phyloP scores from a whole-genome alignment of 2,888 invertebrate genomes.

The Girardia tigrina region DNA sequence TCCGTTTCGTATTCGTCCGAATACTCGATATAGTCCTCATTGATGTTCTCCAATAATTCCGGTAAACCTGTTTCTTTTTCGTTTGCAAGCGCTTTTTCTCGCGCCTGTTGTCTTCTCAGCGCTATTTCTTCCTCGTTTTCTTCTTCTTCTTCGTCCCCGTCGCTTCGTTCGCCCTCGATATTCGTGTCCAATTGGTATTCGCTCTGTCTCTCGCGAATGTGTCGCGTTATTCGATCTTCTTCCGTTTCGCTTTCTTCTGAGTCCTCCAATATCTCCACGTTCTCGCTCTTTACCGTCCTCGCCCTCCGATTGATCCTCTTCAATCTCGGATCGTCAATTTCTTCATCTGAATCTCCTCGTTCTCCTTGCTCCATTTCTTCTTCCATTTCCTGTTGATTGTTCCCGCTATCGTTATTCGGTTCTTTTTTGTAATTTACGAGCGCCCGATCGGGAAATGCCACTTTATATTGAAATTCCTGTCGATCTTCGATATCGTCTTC shows the following conservation, averaged over 20 bases:
- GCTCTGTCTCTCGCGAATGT: constrained; percentile 37
- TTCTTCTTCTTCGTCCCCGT: constrained; percentile 45
- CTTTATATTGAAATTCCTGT: background rate
- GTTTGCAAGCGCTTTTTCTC: constrained; percentile 36
- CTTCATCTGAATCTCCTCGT: constrained; percentile 33
- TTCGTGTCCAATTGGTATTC: constrained; percentile 53
- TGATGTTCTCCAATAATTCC: constrained; percentile 51
- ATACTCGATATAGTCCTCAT: constrained; percentile 59
- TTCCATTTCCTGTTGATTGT: too few species aligned
- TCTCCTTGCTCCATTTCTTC: constrained; percentile 35
- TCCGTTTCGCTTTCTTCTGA: constrained; percentile 52
- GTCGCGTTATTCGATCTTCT: constrained; percentile 40
- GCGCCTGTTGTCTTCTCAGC: constrained; percentile 38
- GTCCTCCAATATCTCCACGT: constrained; percentile 65
- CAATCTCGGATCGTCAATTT: constrained; percentile 34
- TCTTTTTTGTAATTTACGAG: constrained; percentile 9
- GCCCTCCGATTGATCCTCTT: background rate
- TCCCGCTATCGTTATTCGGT: constrained; percentile 33
- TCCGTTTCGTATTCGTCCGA: constrained; percentile 55
- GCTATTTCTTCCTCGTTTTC: constrained; percentile 40
- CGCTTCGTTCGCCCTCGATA: constrained; percentile 52
- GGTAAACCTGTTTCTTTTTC: constrained; percentile 36
- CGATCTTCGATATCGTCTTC: background rate
- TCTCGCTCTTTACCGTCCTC: background rate
- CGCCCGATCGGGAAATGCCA: constrained; percentile 27